phyloP scores from a whole-genome alignment of 2,888 invertebrate species.

The Pristionchus fissidentatus region DNA sequence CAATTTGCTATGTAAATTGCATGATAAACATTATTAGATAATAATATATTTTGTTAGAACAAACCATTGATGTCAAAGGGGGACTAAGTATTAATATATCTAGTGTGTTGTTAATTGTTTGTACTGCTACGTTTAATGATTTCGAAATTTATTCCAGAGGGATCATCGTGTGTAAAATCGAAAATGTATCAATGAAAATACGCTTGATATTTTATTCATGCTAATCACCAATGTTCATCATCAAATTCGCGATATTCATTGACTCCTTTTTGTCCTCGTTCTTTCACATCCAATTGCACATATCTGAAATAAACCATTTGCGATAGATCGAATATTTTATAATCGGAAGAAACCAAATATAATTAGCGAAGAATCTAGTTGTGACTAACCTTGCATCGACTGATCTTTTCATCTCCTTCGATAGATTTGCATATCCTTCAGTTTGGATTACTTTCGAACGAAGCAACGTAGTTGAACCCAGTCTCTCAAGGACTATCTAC shows the following conservation, averaged over 20 bases:
- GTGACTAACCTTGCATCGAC: neutral
- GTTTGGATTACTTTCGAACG: conserved; percentile 4
- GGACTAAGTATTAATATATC: too few species aligned
- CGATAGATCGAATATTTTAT: neutral
- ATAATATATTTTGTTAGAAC: too few species aligned
- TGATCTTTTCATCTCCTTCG: neutral
- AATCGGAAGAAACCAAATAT: too few species aligned
- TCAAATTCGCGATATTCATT: neutral
- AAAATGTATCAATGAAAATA: neutral
- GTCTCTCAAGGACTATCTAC: neutral
- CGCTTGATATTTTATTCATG: neutral
- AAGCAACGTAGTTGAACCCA: neutral
- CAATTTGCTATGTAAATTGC: too few species aligned
- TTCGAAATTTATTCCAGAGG: neutral
- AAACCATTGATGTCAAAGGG: too few species aligned
- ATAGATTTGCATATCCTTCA: neutral
- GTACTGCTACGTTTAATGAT: too few species aligned
- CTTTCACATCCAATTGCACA: conserved; percentile 6
- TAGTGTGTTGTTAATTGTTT: too few species aligned
- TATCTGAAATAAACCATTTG: neutral
- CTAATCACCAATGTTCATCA: neutral
- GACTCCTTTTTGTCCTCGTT: neutral
- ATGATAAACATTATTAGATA: too few species aligned
- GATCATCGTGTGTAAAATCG: neutral
- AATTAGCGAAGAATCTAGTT: too few species aligned